Conservation (phyloP, 2,888 invertebrate species). For the Onchidella celtica region DNA sequence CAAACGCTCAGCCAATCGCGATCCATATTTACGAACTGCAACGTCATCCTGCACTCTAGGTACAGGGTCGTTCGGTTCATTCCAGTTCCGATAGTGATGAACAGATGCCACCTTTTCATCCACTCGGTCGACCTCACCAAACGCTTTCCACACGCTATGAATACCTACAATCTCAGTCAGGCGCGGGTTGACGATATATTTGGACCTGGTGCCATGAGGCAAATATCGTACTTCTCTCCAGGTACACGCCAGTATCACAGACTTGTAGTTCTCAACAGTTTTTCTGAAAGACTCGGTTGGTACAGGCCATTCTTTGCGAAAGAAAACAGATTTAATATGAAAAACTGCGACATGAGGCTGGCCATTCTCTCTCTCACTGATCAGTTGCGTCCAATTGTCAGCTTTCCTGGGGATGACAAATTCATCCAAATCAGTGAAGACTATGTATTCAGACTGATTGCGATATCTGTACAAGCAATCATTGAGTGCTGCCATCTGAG, state of each 20-base stretch:
- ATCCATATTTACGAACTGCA: slow-evolving; percentile 53
- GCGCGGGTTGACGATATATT: slow-evolving; percentile 64
- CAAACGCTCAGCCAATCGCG: slow-evolving; percentile 54
- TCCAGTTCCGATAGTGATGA: slow-evolving; percentile 70
- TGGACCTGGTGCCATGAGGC: slow-evolving; percentile 58
- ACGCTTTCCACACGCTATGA: slow-evolving; percentile 59
- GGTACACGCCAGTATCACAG: slow-evolving; percentile 63
- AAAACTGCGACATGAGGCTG: not conserved
- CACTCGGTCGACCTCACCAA: slow-evolving; percentile 23
- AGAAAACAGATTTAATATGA: slow-evolving; percentile 59
- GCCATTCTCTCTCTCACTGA: not conserved
- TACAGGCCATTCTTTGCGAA: slow-evolving; percentile 67
- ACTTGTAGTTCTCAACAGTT: slow-evolving; percentile 57
- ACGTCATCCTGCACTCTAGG: slow-evolving; percentile 50
- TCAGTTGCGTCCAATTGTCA: slow-evolving; percentile 63
- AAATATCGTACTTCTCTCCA: slow-evolving; percentile 59
- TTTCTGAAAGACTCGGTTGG: slow-evolving; percentile 48
- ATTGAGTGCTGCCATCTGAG: slow-evolving; percentile 75
- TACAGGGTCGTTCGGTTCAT: slow-evolving; percentile 51
- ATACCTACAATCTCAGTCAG: slow-evolving; percentile 63
- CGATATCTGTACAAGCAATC: slow-evolving; percentile 76
- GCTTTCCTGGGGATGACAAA: slow-evolving; percentile 72
- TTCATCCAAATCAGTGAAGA: slow-evolving; percentile 77
- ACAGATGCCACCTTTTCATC: slow-evolving; percentile 52
- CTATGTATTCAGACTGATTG: slow-evolving; percentile 65